Conservation (phyloP, 2,113 vertebrate genomes). For the Pelecanoides urinatrix region DNA sequence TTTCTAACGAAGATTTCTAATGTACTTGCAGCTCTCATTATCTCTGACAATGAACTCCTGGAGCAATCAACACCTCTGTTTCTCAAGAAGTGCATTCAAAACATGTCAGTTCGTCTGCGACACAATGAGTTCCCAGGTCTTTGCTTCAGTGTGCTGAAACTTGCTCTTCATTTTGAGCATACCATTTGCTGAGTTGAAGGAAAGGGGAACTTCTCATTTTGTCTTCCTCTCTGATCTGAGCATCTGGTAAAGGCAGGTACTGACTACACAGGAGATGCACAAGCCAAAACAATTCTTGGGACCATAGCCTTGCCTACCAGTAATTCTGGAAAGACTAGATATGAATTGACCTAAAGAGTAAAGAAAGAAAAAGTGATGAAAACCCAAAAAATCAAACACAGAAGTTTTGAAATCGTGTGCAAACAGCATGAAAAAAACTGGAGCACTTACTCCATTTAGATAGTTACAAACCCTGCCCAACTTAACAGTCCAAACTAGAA, state of each 20-base stretch:
- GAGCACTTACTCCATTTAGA: not conserved
- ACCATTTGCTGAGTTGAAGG: not conserved
- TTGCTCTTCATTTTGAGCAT: not conserved
- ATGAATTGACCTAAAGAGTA: not conserved
- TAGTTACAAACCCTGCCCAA: not conserved
- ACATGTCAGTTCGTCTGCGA: not conserved
- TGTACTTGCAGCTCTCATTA: not conserved
- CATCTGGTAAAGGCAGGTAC: not conserved
- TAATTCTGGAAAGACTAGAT: constrained; percentile 32
- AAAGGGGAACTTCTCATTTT: constrained; percentile 17
- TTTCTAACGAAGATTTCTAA: not conserved
- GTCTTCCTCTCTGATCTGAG: not conserved
- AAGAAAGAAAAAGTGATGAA: not conserved
- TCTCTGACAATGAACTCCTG: not conserved
- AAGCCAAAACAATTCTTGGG: not conserved
- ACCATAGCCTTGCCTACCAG: constrained; percentile 20
- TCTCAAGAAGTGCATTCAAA: not conserved
- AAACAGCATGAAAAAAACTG: rapidly evolving
- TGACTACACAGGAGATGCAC: not conserved
- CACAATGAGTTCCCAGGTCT: not conserved
- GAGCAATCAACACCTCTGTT: not conserved
- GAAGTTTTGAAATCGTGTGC: not conserved
- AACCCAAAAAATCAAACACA: not conserved
- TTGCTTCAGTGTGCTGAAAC: not conserved
- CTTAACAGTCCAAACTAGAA: not conserved